Evolutionary conservation across 2,797 vertebrate species (phyloP), one percentile per base, ranked within the genome.

Genomic region (Hafferia zeledoni): DNA sequence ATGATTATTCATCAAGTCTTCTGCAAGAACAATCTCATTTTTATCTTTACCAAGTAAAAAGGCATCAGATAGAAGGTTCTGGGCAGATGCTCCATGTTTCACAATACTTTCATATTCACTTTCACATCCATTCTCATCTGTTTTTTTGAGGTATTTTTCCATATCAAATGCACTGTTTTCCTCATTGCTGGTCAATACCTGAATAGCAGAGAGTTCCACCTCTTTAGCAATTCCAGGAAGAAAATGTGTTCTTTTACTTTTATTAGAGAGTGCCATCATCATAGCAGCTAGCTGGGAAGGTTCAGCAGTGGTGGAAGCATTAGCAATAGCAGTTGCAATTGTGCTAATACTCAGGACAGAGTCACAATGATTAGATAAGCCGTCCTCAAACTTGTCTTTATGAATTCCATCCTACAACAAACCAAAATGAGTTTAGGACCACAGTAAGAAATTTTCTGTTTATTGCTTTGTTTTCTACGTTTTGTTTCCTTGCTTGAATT

Each of bases 281-380:
- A 99, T 99, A 86, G 98, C 98, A 83, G 99, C 99, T 81, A 99
- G 97, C 91, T 99, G 98, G 17, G 98, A 98, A 30, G 99, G 98
- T 65, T 99, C 98, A 10, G 98, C 98, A 89, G 98, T 99, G 82
- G 98, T 95, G 15, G 99, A 99, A 16, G 99, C 99, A 84, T 99
- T 98, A 15, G 98, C 98, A 67, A 99, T 99, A 56, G 99, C 99
- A 47, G 98, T 98, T 63, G 99, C 99, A 83, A 99, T 99, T 10
- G 98, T 99, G 94, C 99, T 99, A 86, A 99, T 99, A 87, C 98
- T 99, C 44, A 99, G 98, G 6, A 98, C n/a, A 47, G 98, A 97
- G 60, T 98, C 96, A 30, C 77, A 93, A 30, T 30, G 30, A 30
- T 95, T 86, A 77, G 77, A n/a, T 11, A 95, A 35, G 30, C 82